phyloP scores from a whole-genome alignment of 2,113 vertebrate species.

The Hyaena hyaena region DNA sequence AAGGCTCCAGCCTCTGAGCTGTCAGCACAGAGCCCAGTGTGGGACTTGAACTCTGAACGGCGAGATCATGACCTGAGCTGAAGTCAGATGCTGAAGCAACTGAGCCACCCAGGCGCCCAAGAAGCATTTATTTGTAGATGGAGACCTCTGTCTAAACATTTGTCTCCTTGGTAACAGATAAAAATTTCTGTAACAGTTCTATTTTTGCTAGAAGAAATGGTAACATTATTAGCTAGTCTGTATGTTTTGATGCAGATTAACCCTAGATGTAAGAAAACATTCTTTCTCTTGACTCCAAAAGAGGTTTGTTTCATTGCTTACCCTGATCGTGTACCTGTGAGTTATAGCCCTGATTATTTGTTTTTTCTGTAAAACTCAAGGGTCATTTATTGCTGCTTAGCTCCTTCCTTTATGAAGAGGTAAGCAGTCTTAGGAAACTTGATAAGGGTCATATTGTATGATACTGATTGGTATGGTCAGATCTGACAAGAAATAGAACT shows the following conservation, averaged over 20 bases:
- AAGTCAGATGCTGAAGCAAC: too few relatives aligned
- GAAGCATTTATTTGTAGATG: slow-evolving; percentile 32
- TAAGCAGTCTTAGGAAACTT: slow-evolving; percentile 19
- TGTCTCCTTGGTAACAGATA: neutral
- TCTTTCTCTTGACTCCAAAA: neutral
- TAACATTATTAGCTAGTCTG: slow-evolving; percentile 36
- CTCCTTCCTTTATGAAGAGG: slow-evolving; percentile 36
- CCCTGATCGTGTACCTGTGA: neutral
- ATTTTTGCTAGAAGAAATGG: neutral
- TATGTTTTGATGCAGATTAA: slow-evolving; percentile 27
- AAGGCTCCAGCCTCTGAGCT: too few relatives aligned
- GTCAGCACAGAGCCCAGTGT: too few relatives aligned
- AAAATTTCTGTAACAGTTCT: slow-evolving; percentile 37
- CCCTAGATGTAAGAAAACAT: neutral
- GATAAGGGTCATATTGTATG: neutral
- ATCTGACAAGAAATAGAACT: slow-evolving; percentile 11
- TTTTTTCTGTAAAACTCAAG: slow-evolving; percentile 52
- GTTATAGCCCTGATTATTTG: neutral
- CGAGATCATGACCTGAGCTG: too few relatives aligned
- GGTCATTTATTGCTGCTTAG: slow-evolving; percentile 37
- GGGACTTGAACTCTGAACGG: too few relatives aligned
- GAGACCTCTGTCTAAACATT: neutral
- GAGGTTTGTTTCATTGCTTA: slow-evolving; percentile 28
- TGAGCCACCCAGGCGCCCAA: neutral
- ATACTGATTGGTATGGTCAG: neutral